phyloP scores from a whole-genome alignment of 1,140 invertebrate species.

The Bicyclus anynana region DNA sequence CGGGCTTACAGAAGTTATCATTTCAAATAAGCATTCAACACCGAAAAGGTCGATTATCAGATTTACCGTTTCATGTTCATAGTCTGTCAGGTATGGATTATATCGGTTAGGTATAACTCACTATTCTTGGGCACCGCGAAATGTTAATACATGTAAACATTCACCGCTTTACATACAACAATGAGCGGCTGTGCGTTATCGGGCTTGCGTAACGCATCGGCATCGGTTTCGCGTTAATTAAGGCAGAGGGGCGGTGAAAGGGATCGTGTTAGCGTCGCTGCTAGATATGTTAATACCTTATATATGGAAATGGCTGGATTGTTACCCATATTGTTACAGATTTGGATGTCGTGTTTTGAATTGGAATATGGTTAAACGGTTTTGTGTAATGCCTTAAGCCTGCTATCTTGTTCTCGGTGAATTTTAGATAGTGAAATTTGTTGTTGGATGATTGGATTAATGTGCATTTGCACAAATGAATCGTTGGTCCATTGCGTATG shows the following conservation, averaged over 20 bases:
- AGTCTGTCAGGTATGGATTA: too few relatives aligned
- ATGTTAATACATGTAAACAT: constrained; percentile 2
- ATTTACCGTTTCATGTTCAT: too few relatives aligned
- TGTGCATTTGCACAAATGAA: too few relatives aligned
- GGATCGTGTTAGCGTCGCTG: constrained; percentile 21
- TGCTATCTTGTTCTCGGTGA: too few relatives aligned
- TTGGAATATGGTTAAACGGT: background rate
- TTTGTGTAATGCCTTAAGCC: background rate
- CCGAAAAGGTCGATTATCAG: too few relatives aligned
- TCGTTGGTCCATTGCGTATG: too few relatives aligned
- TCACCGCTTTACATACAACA: constrained; percentile 1
- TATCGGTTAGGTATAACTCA: too few relatives aligned
- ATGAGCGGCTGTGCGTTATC: constrained; percentile 16
- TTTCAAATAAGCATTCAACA: too few relatives aligned
- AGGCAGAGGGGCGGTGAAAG: constrained; percentile 37
- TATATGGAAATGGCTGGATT: constrained; percentile 29
- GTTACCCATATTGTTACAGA: constrained; percentile 8
- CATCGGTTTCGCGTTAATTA: constrained; percentile 32
- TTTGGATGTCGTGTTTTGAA: background rate
- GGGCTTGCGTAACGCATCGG: constrained; percentile 17
- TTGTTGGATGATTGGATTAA: too few relatives aligned
- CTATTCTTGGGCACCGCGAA: background rate
- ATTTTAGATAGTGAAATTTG: too few relatives aligned
- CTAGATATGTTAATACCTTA: constrained; percentile 13
- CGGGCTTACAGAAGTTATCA: too few relatives aligned